phyloP scores from a whole-genome alignment of 2,113 vertebrate species.

The Xyliphius kryptos region DNA sequence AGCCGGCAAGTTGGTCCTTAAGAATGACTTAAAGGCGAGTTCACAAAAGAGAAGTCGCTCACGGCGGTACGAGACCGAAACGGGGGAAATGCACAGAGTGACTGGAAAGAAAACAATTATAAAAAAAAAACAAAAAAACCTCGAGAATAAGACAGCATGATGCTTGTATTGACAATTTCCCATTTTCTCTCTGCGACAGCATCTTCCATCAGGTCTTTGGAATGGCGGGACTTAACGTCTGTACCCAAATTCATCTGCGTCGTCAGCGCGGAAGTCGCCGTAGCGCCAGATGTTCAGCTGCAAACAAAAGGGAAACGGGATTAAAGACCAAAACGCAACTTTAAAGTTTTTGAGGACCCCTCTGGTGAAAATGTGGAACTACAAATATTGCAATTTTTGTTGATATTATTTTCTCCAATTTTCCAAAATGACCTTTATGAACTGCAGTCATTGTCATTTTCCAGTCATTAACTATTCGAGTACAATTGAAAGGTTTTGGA shows the following conservation, averaged over 20 bases:
- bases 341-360: too few relatives aligned
- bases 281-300: slow-evolving; percentile 93
- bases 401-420: too few relatives aligned
- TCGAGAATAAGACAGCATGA: slow-evolving; percentile 44
- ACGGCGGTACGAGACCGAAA: slow-evolving; percentile 18
- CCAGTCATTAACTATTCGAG: too few relatives aligned
- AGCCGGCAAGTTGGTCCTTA: slow-evolving; percentile 34
- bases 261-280: slow-evolving; percentile 84
- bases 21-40: slow-evolving; percentile 15
- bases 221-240: slow-evolving; percentile 58
- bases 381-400: too few relatives aligned
- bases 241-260: slow-evolving; percentile 86
- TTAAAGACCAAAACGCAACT: not conserved
- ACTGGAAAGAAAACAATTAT: slow-evolving; percentile 31
- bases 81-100: slow-evolving; percentile 41
- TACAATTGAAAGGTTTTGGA: too few relatives aligned
- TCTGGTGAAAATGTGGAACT: too few relatives aligned
- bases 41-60: slow-evolving; percentile 16
- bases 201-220: slow-evolving; percentile 47
- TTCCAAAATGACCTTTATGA: too few relatives aligned
- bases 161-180: slow-evolving; percentile 45
- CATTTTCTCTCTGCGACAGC: slow-evolving; percentile 27
- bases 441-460: too few relatives aligned
- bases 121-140: slow-evolving; percentile 21
- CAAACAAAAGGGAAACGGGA: slow-evolving; percentile 6